Evolutionary conservation across 2,797 vertebrate species (phyloP), one percentile per base, ranked within the genome.

Genomic region (Stomatorhinus walkeri): DNA sequence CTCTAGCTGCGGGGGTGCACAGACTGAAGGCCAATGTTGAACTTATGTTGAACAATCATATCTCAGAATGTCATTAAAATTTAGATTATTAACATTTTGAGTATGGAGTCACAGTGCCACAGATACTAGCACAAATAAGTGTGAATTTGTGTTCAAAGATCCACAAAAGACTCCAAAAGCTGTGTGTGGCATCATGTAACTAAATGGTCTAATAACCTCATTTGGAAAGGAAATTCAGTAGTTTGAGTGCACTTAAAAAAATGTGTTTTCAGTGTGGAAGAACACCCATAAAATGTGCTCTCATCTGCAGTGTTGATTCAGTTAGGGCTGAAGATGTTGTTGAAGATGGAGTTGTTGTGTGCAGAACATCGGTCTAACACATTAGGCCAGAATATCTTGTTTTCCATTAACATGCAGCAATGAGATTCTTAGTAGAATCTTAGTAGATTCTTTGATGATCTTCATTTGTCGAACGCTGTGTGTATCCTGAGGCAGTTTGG

Each of bases 401-500:
- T 89, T 92, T 91, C 93, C 92, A 91, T 91, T 91, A 89, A 93
- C 92, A 93, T 94, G 94, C 92, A 93, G 94, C 93, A 94, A 95
- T 93, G 93, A 93, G 94, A 91, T 91, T 93, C 90, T 93, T 93
- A 92, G 93, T 52, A 81, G 83, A 90, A 56, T 56, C 54, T 56
- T n/a, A 7, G 56, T 59, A 48, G 24, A 59, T 10, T 28, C 61
- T 68, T 12, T 46, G 3, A 1, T 51, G 88, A 68, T 87, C 88
- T 88, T 88, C 85, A 48, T 85, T 54, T 89, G 28, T 89, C 59
- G 16, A 94, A 93, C 91, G 93, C 94, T 92, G 91, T 94, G 93
- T 94, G 93, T 94, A 94, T 95, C 93, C 93, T 93, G 95, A 96
- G 96, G 96, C 96, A 95, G 95, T 96, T 95, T 95, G 95, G 95